phyloP scores from a whole-genome alignment of 2,797 vertebrate species.

The Syngnathus acus region DNA sequence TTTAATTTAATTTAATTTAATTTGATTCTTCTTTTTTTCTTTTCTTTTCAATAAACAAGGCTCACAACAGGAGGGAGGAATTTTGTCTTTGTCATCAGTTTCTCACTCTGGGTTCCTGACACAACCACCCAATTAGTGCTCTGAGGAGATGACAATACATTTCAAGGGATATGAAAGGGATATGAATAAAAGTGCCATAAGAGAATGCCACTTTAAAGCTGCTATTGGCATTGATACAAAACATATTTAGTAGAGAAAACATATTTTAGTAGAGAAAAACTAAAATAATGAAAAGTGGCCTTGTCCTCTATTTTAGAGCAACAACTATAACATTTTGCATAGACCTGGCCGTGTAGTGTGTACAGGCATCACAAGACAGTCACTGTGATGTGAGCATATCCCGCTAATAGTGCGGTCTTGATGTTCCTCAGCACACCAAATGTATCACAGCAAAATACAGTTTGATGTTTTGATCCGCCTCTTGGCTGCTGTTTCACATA shows the following conservation, averaged over 20 bases:
- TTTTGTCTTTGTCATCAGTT: slow-evolving; percentile 54
- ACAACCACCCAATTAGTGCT: slow-evolving; percentile 56
- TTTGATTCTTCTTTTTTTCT: neutral
- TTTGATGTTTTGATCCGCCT: slow-evolving; percentile 1
- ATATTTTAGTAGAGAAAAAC: too few species aligned
- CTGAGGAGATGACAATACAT: slow-evolving; percentile 17
- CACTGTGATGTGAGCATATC: too few species aligned
- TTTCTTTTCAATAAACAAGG: slow-evolving; percentile 43
- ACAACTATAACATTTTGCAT: neutral
- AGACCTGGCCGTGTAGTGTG: neutral
- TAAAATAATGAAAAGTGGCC: neutral
- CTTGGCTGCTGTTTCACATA: neutral
- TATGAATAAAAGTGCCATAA: neutral
- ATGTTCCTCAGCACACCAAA: neutral
- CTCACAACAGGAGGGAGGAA: slow-evolving; percentile 52
- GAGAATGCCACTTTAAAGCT: neutral
- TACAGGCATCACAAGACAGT: neutral
- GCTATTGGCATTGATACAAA: neutral
- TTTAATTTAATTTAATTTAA: slow-evolving; percentile 34
- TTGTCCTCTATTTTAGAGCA: neutral
- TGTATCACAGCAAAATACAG: neutral
- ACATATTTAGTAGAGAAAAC: too few species aligned
- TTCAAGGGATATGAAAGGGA: neutral
- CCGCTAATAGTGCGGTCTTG: neutral
- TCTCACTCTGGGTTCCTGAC: slow-evolving; percentile 49